phyloP scores from a whole-genome alignment of 2,113 vertebrate genomes.

The Amazona guildingii region DNA sequence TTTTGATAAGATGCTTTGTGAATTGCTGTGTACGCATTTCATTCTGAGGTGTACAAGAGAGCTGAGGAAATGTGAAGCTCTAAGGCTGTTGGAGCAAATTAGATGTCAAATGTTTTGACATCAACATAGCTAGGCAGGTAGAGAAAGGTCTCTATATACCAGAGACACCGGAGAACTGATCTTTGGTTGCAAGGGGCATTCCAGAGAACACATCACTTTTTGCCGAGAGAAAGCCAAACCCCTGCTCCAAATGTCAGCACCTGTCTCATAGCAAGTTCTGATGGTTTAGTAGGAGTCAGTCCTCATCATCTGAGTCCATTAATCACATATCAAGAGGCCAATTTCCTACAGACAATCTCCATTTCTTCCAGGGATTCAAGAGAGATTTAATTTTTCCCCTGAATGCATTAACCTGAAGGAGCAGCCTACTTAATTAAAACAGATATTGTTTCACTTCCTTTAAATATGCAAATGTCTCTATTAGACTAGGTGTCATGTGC shows the following conservation, averaged over 20 bases:
- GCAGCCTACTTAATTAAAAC: constrained; percentile 62
- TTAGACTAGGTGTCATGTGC: constrained; percentile 39
- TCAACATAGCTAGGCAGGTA: neutral
- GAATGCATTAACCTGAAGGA: constrained; percentile 64
- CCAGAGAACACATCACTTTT: accelerated
- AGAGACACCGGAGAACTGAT: neutral
- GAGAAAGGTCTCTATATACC: neutral
- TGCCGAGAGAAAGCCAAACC: neutral
- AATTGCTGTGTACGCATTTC: neutral
- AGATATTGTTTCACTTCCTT: constrained; percentile 62
- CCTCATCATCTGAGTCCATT: constrained; percentile 6
- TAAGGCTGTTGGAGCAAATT: neutral
- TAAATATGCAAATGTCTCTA: constrained; percentile 64
- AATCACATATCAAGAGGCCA: constrained; percentile 42
- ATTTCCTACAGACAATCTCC: constrained; percentile 25
- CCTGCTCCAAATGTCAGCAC: neutral
- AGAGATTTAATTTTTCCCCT: constrained; percentile 52
- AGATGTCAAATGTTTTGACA: neutral
- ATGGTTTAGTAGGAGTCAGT: neutral
- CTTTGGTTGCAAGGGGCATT: neutral
- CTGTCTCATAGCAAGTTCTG: neutral
- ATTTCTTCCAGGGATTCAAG: constrained; percentile 38
- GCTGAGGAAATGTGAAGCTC: neutral
- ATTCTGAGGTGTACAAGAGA: neutral
- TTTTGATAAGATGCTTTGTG: neutral